Base-by-base conservation (phyloP, 2,888 invertebrate genomes). In the Drosophila rubida region DNA sequence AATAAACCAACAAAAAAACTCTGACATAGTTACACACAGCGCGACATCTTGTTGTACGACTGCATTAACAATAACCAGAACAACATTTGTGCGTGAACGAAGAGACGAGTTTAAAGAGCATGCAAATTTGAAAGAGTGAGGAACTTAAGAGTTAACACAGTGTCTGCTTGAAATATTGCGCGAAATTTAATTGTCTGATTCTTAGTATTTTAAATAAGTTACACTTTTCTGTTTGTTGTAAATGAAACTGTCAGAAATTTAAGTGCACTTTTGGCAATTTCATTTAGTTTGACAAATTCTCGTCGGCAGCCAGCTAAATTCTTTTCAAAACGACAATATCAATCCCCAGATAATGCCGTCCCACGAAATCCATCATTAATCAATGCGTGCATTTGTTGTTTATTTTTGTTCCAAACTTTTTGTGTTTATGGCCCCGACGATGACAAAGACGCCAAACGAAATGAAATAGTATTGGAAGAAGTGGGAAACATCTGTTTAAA, bases 11-110 rank as follows among this genome's bases (percentile, higher is more conserved):
- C 53, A 67, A 48, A 44, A 48, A 44, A 61, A 54, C 64, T 66
- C 75, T 84, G 83, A 84, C 83, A 84, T 62, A 88, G 82, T 88
- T 88, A 85, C 84, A 72, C 54, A 55, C 45, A 60, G 42, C 23
- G 59, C 60, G 66, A 67, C 60, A 67, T 54, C 46, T 53, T 59
- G 70, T 70, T 62, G 77, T 51, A 32, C 46, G 73, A 42, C 73
- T 57, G 53, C 59, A 69, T 55, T 42, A 55, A 73, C 62, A 69
- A 30, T 14, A 35, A 50, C 49, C 19, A 42, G 19, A 46, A 39
- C 46, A 69, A 46, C 62, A 88, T 75, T 16, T 70, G 65, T 62
- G 50, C 65, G 30, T 11, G 14, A 14, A 11, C 2, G 22, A 44
- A 32, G 32, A 54, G 44, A 23, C 23, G 44, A 23, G 19, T 9